Percentiles rank a stretch among this genome's conserved stretches.
Evolutionary conservation across 1,140 invertebrate species (phyloP).

Genomic region (Hormaphis cornu): DNA sequence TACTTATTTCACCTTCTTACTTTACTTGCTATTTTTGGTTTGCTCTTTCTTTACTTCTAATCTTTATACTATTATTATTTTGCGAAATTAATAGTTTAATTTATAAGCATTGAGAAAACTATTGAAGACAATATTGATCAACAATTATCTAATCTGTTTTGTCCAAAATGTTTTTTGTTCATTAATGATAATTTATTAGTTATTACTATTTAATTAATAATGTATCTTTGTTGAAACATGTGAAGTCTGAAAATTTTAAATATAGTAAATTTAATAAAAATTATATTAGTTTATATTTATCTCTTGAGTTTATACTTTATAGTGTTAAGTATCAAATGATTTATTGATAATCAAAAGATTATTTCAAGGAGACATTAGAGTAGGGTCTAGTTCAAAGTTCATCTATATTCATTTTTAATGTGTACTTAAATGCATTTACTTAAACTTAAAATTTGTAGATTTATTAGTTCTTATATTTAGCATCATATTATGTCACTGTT

Average conservation of each 20-base stretch:
- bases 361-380: too few species aligned
- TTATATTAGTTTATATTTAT: neutral
- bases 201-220: neutral
- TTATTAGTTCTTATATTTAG: too few species aligned
- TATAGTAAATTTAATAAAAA: neutral
- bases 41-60: neutral
- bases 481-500: too few species aligned
- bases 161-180: neutral
- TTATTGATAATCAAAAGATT: neutral
- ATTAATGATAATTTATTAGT: neutral
- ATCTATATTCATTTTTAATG: too few species aligned
- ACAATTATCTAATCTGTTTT: neutral
- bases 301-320: neutral
- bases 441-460: too few species aligned
- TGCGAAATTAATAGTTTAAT: neutral
- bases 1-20: neutral
- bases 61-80: neutral
- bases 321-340: neutral
- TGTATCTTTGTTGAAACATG: neutral
- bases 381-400: too few species aligned
- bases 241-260: neutral
- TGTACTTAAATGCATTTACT: too few species aligned
- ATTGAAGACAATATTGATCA: neutral
- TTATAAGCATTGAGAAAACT: neutral
- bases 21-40: conserved; percentile 11